These are phyloP conservation scores for Samia ricini DNA, from an alignment of 1,140 invertebrate species.

Conservation along the genomic window DNA sequence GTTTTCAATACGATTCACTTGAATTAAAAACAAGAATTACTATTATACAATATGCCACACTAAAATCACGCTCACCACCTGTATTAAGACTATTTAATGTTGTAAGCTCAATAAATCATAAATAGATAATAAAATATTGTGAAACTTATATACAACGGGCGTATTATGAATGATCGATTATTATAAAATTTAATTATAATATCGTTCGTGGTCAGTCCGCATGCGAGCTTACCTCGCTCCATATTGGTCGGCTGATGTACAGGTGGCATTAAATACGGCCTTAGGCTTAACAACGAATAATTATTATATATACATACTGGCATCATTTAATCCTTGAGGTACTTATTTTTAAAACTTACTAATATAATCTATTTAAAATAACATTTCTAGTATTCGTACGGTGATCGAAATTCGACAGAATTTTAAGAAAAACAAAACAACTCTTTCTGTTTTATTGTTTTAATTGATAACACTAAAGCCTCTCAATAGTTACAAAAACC, in stretches of 20 bases:
- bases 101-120: slow-evolving; percentile 5
- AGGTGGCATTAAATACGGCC: background rate
- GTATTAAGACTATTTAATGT: background rate
- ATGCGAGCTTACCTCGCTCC: background rate
- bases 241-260: background rate
- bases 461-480: no score
- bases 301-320: background rate
- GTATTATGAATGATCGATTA: slow-evolving; percentile 8
- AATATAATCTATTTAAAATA: no score
- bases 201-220: background rate
- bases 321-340: background rate
- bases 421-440: no score
- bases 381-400: no score
- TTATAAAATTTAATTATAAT: background rate
- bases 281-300: background rate
- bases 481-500: no score
- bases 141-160: background rate
- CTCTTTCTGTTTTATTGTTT: no score
- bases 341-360: no score
- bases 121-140: slow-evolving; percentile 3
- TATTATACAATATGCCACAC: no score
- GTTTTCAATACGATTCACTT: no score
- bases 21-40: no score
- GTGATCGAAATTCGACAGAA: no score
- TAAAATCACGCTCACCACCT: background rate